Conservation (phyloP, 2,888 invertebrate species). For the Phyllotreta cruciferae region DNA sequence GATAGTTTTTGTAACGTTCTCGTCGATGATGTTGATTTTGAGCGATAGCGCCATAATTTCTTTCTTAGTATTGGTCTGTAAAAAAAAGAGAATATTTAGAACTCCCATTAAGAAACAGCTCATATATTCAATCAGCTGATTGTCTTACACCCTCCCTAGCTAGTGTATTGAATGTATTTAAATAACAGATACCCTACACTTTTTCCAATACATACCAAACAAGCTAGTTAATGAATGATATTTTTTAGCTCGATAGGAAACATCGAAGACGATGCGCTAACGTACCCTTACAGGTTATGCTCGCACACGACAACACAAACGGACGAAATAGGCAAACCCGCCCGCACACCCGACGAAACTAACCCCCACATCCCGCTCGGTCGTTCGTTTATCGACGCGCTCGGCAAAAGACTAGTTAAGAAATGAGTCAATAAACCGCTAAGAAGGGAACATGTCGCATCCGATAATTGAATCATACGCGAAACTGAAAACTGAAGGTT, state of each 20-base stretch:
- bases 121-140: too few relatives aligned
- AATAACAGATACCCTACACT: too few relatives aligned
- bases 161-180: too few relatives aligned
- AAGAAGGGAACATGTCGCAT: slow-evolving; percentile 56
- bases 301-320: too few relatives aligned
- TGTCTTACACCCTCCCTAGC: too few relatives aligned
- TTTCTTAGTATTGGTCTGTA: slow-evolving; percentile 35
- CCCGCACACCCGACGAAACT: background rate
- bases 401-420: slow-evolving; percentile 41
- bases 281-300: too few relatives aligned
- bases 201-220: too few relatives aligned
- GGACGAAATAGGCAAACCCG: too few relatives aligned
- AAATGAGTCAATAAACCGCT: slow-evolving; percentile 58
- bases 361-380: background rate
- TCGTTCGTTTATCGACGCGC: slow-evolving; percentile 29
- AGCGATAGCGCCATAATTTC: slow-evolving; percentile 69
- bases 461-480: slow-evolving; percentile 57
- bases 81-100: background rate
- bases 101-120: background rate
- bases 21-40: slow-evolving; percentile 83
- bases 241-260: too few relatives aligned
- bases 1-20: slow-evolving; percentile 94
- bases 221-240: too few relatives aligned
- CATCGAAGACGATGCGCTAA: too few relatives aligned
- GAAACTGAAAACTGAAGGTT: slow-evolving; percentile 44